Base-by-base conservation (phyloP, 2,888 invertebrate genomes). In the Amphipoea lucens region DNA sequence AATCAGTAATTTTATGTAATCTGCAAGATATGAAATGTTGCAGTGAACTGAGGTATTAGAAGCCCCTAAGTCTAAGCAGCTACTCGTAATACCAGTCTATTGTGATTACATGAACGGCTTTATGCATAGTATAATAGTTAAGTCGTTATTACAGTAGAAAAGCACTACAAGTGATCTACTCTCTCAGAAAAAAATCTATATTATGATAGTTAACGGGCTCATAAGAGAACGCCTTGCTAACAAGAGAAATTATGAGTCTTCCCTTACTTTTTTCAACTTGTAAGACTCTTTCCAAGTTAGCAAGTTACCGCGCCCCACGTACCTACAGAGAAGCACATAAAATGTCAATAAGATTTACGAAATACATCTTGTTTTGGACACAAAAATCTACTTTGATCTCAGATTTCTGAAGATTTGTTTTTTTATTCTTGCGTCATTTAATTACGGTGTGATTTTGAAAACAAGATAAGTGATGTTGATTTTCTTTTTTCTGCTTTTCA, bases 281-380 rank as follows among this genome's bases (percentile, higher is more conserved):
- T 60, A 76, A 83, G 63, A 70, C 70, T 74, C 70, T 83, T 83
- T 74, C 51, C 12, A 76, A 87, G 80, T 87, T 79, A 73, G 77
- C 9, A 42, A 87, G 75, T 84, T 87, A 51, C 51, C 14, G 40
- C 57, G 12, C 17, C 63, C 40, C 63, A 74, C 78, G 69, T 60
- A 70, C 29, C 29, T 29, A 29, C 48, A 5, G 42, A 9, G 80
- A 79, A 87, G n/a, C 77, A 75, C 69, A 72, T 36, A 77, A 85
- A 79, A 75, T 71, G 80, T 23, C 84, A 78, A 70, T 66, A 74
- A 73, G 63, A 73, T 83, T 83, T 67, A 80, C 42, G 54, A 75
- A 83, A 75, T 68, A 65, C 29, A 48, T 36, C 17, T 17, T 12
- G 29, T 60, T 67, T 67, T 63, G n/a, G 14, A 83, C 48, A 42